Percentiles rank a stretch among this genome's conserved stretches.
Conservation (phyloP, 2,888 invertebrate genomes). For the Tupiocoris notatus region DNA sequence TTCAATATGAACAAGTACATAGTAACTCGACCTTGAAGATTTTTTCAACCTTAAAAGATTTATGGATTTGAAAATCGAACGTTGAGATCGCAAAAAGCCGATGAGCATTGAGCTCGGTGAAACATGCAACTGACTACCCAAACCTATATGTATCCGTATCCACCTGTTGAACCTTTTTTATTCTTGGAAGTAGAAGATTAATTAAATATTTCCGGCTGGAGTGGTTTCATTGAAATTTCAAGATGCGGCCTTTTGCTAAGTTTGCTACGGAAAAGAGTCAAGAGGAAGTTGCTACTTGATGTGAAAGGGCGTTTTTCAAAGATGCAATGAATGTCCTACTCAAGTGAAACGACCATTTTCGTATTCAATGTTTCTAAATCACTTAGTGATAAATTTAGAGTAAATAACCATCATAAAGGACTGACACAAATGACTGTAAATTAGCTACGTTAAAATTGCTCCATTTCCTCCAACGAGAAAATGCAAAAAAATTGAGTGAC, state of each 20-base stretch:
- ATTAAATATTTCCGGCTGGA: neutral
- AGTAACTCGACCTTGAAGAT: no score
- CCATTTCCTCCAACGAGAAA: no score
- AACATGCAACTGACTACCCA: conserved; percentile 28
- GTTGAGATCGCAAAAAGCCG: conserved; percentile 17
- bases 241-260: conserved; percentile 35
- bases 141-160: neutral
- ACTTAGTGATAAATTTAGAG: no score
- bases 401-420: no score
- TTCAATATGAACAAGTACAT: no score
- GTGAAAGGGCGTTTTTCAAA: neutral
- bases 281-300: neutral
- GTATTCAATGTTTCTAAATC: no score
- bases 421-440: no score
- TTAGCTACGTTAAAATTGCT: no score
- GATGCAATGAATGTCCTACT: no score
- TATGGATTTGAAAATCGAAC: neutral
- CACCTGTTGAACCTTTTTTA: neutral
- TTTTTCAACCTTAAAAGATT: no score
- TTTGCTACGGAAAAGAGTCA: conserved; percentile 18
- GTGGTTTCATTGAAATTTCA: neutral
- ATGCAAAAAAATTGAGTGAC: no score
- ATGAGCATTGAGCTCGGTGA: neutral
- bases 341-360: no score
- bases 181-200: neutral